Conservation (phyloP, 2,797 vertebrate species). For the Tragopan temminckii region DNA sequence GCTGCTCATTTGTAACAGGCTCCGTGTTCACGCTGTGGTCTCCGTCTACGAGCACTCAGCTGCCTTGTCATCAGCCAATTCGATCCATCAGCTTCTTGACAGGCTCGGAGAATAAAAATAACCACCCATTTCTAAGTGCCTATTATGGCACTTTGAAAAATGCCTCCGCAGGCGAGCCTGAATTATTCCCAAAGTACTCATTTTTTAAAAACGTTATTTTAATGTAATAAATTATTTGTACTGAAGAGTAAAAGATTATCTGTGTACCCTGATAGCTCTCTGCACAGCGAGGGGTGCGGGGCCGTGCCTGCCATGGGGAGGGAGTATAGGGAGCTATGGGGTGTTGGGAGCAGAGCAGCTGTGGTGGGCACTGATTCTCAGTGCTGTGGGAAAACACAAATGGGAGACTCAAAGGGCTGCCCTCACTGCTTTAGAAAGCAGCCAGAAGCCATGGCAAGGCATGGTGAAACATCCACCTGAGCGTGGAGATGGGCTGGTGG, state of each 20-base stretch:
- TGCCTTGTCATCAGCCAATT: constrained; percentile 78
- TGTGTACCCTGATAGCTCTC: constrained; percentile 46
- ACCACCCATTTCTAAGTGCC: constrained; percentile 78
- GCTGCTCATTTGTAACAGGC: constrained; percentile 49
- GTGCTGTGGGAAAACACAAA: neutral
- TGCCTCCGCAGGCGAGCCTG: constrained; percentile 72
- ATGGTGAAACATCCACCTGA: neutral
- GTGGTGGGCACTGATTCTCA: neutral
- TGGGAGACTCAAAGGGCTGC: neutral
- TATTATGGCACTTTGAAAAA: constrained; percentile 81
- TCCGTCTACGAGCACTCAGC: constrained; percentile 64
- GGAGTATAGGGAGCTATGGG: neutral
- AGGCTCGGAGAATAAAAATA: constrained; percentile 76
- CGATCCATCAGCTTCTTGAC: constrained; percentile 78
- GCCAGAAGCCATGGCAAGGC: accelerated
- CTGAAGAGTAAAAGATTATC: constrained; percentile 73
- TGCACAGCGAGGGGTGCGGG: neutral
- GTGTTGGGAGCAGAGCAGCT: neutral
- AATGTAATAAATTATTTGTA: constrained; percentile 77
- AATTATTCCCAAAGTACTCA: constrained; percentile 76
- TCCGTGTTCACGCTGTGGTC: constrained; percentile 37
- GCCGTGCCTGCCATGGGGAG: neutral
- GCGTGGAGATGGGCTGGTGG: too few species aligned
- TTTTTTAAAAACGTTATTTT: constrained; percentile 72
- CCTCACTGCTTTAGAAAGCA: neutral